phyloP scores from a whole-genome alignment of 2,888 invertebrate genomes.

The Athalia circularis region DNA sequence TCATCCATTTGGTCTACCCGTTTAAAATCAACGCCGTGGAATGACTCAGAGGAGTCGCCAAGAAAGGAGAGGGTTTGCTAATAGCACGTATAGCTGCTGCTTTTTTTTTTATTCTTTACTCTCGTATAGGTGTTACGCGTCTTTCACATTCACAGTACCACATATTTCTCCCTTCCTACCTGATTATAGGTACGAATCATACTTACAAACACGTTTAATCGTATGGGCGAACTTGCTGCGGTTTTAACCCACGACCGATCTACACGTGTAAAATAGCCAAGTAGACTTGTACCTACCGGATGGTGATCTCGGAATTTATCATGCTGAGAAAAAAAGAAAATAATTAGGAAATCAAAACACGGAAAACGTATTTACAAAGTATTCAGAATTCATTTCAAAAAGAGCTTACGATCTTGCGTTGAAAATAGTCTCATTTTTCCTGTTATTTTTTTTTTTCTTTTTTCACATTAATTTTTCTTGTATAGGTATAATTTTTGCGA shows the following conservation, averaged over 20 bases:
- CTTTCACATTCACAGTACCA: neutral
- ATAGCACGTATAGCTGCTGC: constrained; percentile 42
- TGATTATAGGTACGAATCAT: constrained; percentile 3
- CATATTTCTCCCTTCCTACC: neutral
- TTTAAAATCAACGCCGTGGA: constrained; percentile 51
- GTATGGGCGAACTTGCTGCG: constrained; percentile 29
- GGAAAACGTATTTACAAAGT: neutral
- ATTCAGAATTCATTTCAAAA: neutral
- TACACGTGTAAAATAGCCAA: constrained; percentile 6
- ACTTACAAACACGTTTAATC: neutral
- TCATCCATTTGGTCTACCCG: neutral
- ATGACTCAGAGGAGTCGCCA: constrained; percentile 65
- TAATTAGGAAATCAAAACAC: too few relatives aligned
- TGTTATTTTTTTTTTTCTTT: neutral
- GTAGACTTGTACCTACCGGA: constrained; percentile 13
- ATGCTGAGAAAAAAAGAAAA: neutral
- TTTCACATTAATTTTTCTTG: neutral
- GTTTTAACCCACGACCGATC: constrained; percentile 12
- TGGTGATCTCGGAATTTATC: neutral
- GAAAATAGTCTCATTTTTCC: neutral
- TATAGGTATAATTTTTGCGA: neutral
- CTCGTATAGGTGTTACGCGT: constrained; percentile 35
- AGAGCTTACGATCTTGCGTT: neutral
- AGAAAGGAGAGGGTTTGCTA: constrained; percentile 65
- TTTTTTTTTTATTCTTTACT: neutral